These are phyloP conservation scores for Eristalinus sepulchralis DNA, from an alignment of 2,888 invertebrate species.

Conservation along the genomic window DNA sequence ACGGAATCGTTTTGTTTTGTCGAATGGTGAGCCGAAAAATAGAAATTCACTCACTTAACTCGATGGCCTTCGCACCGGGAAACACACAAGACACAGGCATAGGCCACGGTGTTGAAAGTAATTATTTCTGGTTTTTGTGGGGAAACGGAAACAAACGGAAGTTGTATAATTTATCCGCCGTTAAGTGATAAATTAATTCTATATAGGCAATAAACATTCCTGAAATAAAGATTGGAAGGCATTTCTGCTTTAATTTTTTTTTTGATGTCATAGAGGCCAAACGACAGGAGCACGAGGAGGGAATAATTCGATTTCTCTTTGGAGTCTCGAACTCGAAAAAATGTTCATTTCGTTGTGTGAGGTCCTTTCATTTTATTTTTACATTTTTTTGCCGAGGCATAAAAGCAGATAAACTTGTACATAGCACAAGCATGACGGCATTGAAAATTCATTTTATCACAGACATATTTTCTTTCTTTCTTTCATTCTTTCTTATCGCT, in stretches of 20 bases:
- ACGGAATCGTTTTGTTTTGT: too few species aligned
- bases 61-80: background rate
- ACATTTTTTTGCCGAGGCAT: background rate
- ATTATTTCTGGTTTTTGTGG: background rate
- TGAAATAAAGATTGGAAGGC: background rate
- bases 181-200: conserved; percentile 13
- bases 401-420: background rate
- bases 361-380: background rate
- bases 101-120: background rate
- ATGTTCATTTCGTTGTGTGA: background rate
- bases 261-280: background rate
- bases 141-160: background rate
- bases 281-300: background rate
- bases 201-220: background rate
- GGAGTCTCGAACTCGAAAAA: background rate
- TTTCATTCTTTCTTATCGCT: background rate
- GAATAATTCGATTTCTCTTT: background rate
- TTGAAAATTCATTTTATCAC: conserved; percentile 40
- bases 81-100: background rate
- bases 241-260: too few species aligned
- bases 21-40: too few species aligned
- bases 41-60: too few species aligned
- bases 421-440: conserved; percentile 32
- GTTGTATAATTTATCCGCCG: conserved; percentile 5
- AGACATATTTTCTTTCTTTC: background rate